Evolutionary conservation across 2,888 invertebrate species (phyloP).

Genomic region (Apamea sordens): DNA sequence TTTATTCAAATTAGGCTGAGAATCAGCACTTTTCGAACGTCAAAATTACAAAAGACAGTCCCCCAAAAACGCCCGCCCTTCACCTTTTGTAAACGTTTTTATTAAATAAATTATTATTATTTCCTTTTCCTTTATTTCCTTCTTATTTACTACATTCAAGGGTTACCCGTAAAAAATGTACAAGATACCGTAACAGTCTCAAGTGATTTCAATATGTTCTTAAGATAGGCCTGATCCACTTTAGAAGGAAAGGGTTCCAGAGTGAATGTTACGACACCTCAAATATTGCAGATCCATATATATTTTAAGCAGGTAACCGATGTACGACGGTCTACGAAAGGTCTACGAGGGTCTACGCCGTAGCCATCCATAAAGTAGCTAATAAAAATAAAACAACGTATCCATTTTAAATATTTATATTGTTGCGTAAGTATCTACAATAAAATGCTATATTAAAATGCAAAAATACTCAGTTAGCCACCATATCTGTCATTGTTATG

Average conservation of each 20-base stretch:
- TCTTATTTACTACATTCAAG: background rate
- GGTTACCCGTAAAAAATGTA: background rate
- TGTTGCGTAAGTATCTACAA: conserved; percentile 53
- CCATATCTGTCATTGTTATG: conserved; percentile 36
- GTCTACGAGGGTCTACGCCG: conserved; percentile 42
- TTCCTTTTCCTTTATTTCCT: too few species aligned
- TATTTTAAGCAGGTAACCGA: background rate
- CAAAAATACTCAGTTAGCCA: conserved; percentile 60
- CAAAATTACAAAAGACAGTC: too few species aligned
- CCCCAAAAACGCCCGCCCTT: too few species aligned
- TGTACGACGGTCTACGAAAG: conserved; percentile 16
- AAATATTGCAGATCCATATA: conserved; percentile 21
- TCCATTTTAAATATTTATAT: conserved; percentile 53
- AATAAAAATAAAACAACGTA: conserved; percentile 35
- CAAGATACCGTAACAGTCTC: background rate
- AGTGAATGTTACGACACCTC: conserved; percentile 7
- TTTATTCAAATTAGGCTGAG: too few species aligned
- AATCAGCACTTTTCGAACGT: too few species aligned
- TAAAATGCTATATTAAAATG: conserved; percentile 63
- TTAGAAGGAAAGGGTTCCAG: background rate
- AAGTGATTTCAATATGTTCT: background rate
- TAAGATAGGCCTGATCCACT: background rate
- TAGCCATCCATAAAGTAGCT: background rate
- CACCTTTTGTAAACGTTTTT: too few species aligned
- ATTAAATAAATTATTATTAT: too few species aligned